Conservation (phyloP, 2,797 vertebrate genomes). For the Gallinago nigripennis region DNA sequence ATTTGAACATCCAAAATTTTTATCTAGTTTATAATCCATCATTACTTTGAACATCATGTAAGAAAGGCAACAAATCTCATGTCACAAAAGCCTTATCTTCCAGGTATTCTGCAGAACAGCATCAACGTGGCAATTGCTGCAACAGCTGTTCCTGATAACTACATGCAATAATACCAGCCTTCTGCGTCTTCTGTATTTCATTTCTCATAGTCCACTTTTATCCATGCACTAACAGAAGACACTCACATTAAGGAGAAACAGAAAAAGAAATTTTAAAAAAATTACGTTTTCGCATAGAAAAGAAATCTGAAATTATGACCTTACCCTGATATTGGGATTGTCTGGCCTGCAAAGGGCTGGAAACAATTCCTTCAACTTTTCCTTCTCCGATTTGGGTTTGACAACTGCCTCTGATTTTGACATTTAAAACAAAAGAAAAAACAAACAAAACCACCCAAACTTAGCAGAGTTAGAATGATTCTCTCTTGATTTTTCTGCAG, state of each 20-base stretch:
- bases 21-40: background rate
- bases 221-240: background rate
- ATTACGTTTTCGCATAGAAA: background rate
- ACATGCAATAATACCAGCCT: background rate
- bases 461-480: background rate
- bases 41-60: rapidly evolving
- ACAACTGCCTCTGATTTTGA: conserved; percentile 70
- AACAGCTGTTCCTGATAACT: background rate
- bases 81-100: background rate
- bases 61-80: background rate
- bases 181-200: rapidly evolving
- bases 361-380: conserved; percentile 90
- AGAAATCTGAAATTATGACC: background rate
- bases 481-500: background rate
- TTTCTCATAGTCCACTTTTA: background rate
- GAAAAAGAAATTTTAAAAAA: background rate
- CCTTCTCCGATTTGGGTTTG: conserved; percentile 88
- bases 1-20: rapidly evolving
- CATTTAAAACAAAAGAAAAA: background rate
- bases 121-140: rapidly evolving
- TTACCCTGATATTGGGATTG: conserved; percentile 86
- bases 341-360: conserved; percentile 91
- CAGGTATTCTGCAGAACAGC: background rate
- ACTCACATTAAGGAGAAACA: background rate
- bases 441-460: background rate